These are phyloP conservation scores for Drosophila pallidifrons DNA, from an alignment of 1,140 invertebrate genomes.

Conservation along the genomic window DNA sequence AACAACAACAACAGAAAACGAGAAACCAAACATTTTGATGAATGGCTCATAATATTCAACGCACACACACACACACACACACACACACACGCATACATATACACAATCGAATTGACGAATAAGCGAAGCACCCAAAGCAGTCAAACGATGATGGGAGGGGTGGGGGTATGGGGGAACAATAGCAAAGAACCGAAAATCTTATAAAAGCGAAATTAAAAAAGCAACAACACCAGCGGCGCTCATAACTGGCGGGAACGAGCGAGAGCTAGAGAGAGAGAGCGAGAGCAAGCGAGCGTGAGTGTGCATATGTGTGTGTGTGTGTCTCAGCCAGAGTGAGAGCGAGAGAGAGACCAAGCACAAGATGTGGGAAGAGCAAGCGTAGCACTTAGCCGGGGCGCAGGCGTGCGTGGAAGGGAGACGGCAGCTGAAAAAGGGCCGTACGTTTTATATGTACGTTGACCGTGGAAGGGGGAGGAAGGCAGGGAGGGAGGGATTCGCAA, in stretches of 20 bases:
- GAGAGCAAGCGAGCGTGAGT: constrained; percentile 19
- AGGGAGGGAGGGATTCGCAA: constrained; percentile 2
- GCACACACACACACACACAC: constrained; percentile 49
- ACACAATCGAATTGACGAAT: constrained; percentile 66
- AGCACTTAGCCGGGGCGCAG: constrained; percentile 53
- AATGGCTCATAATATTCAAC: constrained; percentile 78
- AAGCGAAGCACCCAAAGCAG: constrained; percentile 74
- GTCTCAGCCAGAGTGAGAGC: constrained; percentile 34
- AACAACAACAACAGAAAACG: constrained; percentile 46
- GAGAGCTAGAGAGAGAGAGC: not conserved
- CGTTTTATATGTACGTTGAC: constrained; percentile 20
- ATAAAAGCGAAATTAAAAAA: constrained; percentile 82
- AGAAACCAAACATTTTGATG: constrained; percentile 73
- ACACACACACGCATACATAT: constrained; percentile 20
- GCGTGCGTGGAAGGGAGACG: constrained; percentile 59
- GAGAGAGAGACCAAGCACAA: constrained; percentile 17
- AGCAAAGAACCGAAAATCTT: constrained; percentile 79
- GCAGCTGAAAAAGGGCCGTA: constrained; percentile 61
- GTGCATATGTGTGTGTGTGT: constrained; percentile 20
- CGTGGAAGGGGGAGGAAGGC: not conserved
- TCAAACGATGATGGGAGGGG: not conserved
- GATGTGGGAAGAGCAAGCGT: constrained; percentile 35
- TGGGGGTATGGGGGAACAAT: constrained; percentile 54
- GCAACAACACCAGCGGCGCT: constrained; percentile 61
- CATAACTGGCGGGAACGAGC: constrained; percentile 61